Evolutionary conservation across 2,113 vertebrate genomes (phyloP), one percentile per base, ranked within the genome.

Genomic region (Trematomus loennbergii): DNA sequence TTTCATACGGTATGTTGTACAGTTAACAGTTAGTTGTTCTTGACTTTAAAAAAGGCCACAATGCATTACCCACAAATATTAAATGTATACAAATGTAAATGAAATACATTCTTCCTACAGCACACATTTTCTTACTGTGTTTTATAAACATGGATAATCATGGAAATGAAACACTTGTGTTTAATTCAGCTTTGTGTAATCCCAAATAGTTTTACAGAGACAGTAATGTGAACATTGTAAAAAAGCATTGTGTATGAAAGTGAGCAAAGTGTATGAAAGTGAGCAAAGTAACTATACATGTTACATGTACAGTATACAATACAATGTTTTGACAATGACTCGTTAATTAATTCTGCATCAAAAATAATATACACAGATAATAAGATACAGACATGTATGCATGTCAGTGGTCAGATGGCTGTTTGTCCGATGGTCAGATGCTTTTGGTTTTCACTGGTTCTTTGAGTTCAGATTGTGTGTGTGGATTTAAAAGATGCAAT

Each of bases 391-490:
- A 29, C 29, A 15, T 11, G 5, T 9, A 12, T 4, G 13, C 29
- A 43, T 33, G 68, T 52, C 55, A 45, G 54, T 9, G 12, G 36
- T 46, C 70, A 18, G 36, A 3, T 36, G 4, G 2, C 1, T 49
- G 40, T 63, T 63, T 58, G 15, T 17, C 16, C 36, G 36, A 40
- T 40, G 8, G 36, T 40, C 36, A 8, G 8, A 8, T 40, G 36
- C 36, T 40, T 40, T 40, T 40, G 36, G 36, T 8, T 6, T 40
- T 40, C 25, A 15, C 29, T 15, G 20, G 29, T 29, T 59, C 29
- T 62, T 60, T 71, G 49, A 77, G 53, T 49, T 58, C 54, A 58
- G 55, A 45, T 57, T 22, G n/a, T 53, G 50, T 36, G 63, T 40
- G 49, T 59, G 4, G 48, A 71, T 43, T 17, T 57, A 18, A 71